Base-by-base conservation (phyloP, 1,140 invertebrate genomes). In the Eriosoma lanigerum region DNA sequence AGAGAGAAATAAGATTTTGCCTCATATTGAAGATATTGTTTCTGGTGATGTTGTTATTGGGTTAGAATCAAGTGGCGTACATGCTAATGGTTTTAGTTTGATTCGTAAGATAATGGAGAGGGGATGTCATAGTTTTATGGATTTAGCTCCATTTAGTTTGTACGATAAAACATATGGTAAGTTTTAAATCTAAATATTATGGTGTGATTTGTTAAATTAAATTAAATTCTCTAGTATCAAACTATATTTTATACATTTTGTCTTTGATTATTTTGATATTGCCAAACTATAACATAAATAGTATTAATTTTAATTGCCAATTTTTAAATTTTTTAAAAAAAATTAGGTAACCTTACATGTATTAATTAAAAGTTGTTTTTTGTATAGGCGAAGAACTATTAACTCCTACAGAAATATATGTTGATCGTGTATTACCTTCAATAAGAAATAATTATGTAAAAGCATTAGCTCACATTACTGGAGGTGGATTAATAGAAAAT, bases 81-180 rank as follows among this genome's bases (percentile, higher is more conserved):
- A 99, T 85, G 97, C 95, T 85, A 99, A 99, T 85, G 97, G 97
- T 0, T 99, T 96, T 87, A 98, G 96, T 88, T 86, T 99, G 21
- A 94, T 98, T 13, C 89, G 97, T 81, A 94, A 93, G 84, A 88
- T 98, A 21, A 89, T 98, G 82, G 84, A 88, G 91, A 24, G 84
- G 88, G 1, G 89, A 90, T 19, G 87, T 90, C 54, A 87, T 56
- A 64, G 87, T 2, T 92, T 92, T 73, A 86, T 87, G 19, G 92
- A 94, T 84, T 86, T 87, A 60, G 92, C 94, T 32, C 94, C 96
- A 0, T 97, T 97, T 85, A 93, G 92, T 81, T 97, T 85, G 92
- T 92, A 82, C 48, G 82, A 21, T 84, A 85, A 26, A 86, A 86
- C 73, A 87, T 86, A 81, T 89, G 88, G 17, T 90, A 85, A 38